A percentile compares a stretch with the other conserved stretches of the same genome.
These are phyloP conservation scores for Ciconia boyciana DNA, from an alignment of 2,113 vertebrate species.

Conservation along the genomic window DNA sequence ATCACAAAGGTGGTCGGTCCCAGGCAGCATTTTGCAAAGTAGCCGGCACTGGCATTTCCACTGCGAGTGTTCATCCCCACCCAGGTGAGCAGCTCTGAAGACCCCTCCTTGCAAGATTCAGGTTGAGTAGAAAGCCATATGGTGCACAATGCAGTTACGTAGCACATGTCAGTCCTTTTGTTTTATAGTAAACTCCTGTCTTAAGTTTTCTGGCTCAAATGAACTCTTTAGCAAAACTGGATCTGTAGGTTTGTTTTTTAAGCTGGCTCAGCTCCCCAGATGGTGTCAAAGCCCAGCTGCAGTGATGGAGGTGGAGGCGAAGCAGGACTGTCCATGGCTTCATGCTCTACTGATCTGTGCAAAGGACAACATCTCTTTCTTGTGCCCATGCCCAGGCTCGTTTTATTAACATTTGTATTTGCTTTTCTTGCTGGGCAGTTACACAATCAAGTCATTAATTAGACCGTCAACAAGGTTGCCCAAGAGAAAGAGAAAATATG, in stretches of 20 bases:
- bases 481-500: neutral
- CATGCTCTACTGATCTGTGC: neutral
- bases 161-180: neutral
- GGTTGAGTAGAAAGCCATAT: neutral
- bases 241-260: neutral
- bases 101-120: neutral
- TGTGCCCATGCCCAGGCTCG: neutral
- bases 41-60: accelerated
- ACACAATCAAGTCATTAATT: neutral
- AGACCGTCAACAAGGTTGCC: neutral
- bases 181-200: neutral
- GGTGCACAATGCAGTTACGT: neutral
- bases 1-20: neutral
- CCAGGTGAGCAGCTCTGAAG: neutral
- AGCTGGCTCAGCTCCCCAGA: neutral
- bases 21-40: accelerated
- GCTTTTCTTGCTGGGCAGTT: neutral
- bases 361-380: neutral
- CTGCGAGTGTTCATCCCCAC: no score
- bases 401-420: neutral
- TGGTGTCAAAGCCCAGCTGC: accelerated
- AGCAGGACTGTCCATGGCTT: neutral
- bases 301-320: neutral
- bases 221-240: neutral
- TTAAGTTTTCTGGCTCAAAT: neutral